Conservation (phyloP, 2,888 invertebrate species). For the Iphiclides podalirius region DNA sequence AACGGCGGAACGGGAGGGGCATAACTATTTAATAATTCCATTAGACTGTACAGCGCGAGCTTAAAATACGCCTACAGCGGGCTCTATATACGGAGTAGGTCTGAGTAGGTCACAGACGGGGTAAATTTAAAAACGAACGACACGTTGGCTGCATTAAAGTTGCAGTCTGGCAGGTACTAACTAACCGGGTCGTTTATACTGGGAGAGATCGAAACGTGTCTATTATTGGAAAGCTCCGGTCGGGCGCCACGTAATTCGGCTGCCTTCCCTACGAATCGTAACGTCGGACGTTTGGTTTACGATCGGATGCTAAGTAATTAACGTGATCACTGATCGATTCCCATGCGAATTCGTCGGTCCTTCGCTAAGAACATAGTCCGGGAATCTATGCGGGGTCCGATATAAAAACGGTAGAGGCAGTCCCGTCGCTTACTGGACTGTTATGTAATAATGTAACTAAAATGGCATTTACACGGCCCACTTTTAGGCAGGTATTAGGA, state of each 20-base stretch:
- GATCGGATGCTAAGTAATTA: slow-evolving; percentile 45
- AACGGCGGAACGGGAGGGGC: background rate
- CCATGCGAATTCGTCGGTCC: slow-evolving; percentile 33
- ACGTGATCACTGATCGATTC: slow-evolving; percentile 35
- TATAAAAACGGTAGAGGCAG: too few species aligned
- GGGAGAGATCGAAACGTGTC: slow-evolving; percentile 66
- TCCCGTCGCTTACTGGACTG: slow-evolving; percentile 3
- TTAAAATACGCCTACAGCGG: slow-evolving; percentile 39
- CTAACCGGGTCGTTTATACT: slow-evolving; percentile 64
- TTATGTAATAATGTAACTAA: slow-evolving; percentile 4
- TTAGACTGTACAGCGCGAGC: slow-evolving; percentile 15
- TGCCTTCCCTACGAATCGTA: slow-evolving; percentile 40
- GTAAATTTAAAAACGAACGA: slow-evolving; percentile 70
- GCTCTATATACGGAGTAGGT: slow-evolving; percentile 57
- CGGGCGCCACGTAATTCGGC: slow-evolving; percentile 53
- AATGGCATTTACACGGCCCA: background rate
- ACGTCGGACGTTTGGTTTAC: slow-evolving; percentile 35
- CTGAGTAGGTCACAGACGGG: slow-evolving; percentile 64
- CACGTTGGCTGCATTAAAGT: slow-evolving; percentile 66
- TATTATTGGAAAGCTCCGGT: slow-evolving; percentile 69
- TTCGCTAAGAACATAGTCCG: background rate
- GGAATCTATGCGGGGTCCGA: too few species aligned
- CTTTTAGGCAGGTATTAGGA: too few species aligned
- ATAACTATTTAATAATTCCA: slow-evolving; percentile 17
- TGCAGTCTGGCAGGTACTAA: slow-evolving; percentile 60